These are phyloP conservation scores for Nemotelus nigrinus DNA, from an alignment of 2,888 invertebrate species.

Conservation along the genomic window DNA sequence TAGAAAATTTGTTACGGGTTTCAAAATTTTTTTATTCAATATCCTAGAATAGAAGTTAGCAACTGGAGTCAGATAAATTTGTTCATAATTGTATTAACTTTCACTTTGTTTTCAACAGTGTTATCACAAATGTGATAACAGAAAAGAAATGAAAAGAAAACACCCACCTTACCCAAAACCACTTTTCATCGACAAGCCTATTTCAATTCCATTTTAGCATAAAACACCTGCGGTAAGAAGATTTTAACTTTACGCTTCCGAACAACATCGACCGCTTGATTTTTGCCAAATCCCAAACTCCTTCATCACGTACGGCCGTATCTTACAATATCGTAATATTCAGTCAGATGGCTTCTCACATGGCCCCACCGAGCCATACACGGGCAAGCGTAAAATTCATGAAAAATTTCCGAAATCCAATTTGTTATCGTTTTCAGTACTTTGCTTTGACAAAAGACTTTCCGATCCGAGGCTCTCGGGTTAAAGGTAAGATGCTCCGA, in stretches of 20 bases:
- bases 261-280: not conserved
- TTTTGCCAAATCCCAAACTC: not conserved
- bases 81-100: too few relatives aligned
- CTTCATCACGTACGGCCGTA: too few relatives aligned
- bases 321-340: too few relatives aligned
- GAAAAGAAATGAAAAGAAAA: not conserved
- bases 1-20: too few relatives aligned
- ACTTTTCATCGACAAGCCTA: not conserved
- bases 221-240: constrained; percentile 11
- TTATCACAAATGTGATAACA: too few relatives aligned
- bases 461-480: not conserved
- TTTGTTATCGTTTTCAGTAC: constrained; percentile 37
- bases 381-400: constrained; percentile 4
- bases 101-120: too few relatives aligned
- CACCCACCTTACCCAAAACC: not conserved
- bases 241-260: not conserved
- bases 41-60: too few relatives aligned
- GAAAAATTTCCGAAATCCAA: constrained; percentile 40
- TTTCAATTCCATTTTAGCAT: constrained; percentile 4
- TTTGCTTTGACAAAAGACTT: constrained; percentile 30
- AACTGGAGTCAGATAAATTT: too few relatives aligned
- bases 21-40: too few relatives aligned
- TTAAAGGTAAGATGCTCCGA: not conserved
- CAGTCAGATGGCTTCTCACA: too few relatives aligned
- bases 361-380: too few relatives aligned